phyloP scores from a whole-genome alignment of 2,888 invertebrate species.

The Sphaeridia pumilis region DNA sequence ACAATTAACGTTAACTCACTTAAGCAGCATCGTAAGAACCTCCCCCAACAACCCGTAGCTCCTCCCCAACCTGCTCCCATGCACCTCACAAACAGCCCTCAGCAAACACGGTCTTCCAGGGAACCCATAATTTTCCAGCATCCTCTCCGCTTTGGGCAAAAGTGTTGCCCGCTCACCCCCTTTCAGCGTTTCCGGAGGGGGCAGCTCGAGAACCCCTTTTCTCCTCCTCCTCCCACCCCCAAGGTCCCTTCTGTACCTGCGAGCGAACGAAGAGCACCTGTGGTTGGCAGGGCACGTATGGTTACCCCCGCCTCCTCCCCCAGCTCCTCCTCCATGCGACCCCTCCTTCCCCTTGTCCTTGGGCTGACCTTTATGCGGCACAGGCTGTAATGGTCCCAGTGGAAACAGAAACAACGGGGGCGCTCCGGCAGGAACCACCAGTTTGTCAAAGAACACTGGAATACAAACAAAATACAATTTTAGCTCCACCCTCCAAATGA shows the following conservation, averaged over 20 bases:
- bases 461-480: neutral
- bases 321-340: neutral
- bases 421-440: slow-evolving; percentile 2
- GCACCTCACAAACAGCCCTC: slow-evolving; percentile 33
- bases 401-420: slow-evolving; percentile 11
- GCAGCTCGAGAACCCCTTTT: slow-evolving; percentile 24
- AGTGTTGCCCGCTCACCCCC: slow-evolving; percentile 31
- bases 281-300: neutral
- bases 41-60: slow-evolving; percentile 33
- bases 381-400: slow-evolving; percentile 4
- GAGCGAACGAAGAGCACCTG: neutral
- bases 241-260: neutral
- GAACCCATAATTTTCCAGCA: slow-evolving; percentile 23
- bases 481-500: too few relatives aligned
- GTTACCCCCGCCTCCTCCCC: neutral
- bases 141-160: slow-evolving; percentile 24
- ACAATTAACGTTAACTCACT: slow-evolving; percentile 22
- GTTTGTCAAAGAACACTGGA: slow-evolving; percentile 16
- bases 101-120: slow-evolving; percentile 28
- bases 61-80: slow-evolving; percentile 19
- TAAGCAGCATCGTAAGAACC: slow-evolving; percentile 28
- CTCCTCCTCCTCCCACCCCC: too few relatives aligned
- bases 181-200: slow-evolving; percentile 25
- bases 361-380: neutral
- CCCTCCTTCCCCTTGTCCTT: neutral